Base-by-base conservation (phyloP, 1,140 invertebrate genomes). In the Orius insidiosus region DNA sequence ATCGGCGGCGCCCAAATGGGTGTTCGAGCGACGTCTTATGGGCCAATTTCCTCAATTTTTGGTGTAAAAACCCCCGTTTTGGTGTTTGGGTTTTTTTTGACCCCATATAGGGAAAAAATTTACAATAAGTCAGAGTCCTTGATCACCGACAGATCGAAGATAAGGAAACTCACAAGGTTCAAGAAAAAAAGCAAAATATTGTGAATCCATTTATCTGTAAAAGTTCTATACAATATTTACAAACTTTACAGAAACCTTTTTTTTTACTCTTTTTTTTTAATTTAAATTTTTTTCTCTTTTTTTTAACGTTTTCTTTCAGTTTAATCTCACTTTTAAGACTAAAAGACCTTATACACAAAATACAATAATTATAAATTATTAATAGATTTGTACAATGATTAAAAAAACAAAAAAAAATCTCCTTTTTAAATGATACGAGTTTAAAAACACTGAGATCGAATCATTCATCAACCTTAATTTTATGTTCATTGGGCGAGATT, bases 371-470 rank as follows among this genome's bases (percentile, higher is more conserved):
- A 24, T 24, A 46, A 44, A 46, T 37, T 35, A 46, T 46, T 36
- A 46, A 46, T 46, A 36, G 37, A 46, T 46, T 46, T 46, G 45
- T 46, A 46, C 45, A 46, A 15, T 37, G 35, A 37, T 13, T 37
- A 37, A 13, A 24, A 24, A 24, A 24, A 24, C 24, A 24, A 24
- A 24, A 3, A 24, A 24, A 24, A 46, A 18, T 11, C 3, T 35
- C n/a, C 14, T 46, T 32, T 37, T 46, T 46, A 32, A 10, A 24
- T 24, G 24, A 37, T 38, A 35, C 35, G 24, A 46, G 45, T 13
- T 46, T 13, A n/a, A n/a, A 46, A 46, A 46, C 45, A 46, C 45
- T 46, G 45, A 46, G 45, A 46, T 46, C 45, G 45, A 37, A 37
- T 36, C 34, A 35, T n/a, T 46, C 45, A 46, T 46, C 45, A 46